Conservation (phyloP, 2,113 vertebrate species). For the Scatophagus argus region DNA sequence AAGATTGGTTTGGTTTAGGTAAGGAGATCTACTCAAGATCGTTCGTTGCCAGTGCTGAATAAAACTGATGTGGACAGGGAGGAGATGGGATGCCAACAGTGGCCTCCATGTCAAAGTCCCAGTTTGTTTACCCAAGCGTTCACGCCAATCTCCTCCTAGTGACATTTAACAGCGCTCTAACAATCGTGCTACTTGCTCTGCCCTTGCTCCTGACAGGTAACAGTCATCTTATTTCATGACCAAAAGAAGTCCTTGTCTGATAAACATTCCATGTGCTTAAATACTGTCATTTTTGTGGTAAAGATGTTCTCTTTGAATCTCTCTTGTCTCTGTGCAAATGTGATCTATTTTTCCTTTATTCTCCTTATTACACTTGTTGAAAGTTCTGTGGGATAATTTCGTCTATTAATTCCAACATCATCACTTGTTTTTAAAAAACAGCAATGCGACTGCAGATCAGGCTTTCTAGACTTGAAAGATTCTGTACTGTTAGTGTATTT, state of each 20-base stretch:
- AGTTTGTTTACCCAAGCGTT: constrained; percentile 1
- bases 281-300: neutral
- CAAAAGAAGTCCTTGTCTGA: neutral
- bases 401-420: constrained; percentile 2
- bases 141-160: neutral
- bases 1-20: too few relatives aligned
- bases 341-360: neutral
- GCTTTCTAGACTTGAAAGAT: constrained; percentile 21
- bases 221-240: neutral
- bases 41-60: too few relatives aligned
- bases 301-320: neutral
- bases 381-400: neutral
- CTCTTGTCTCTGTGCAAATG: neutral
- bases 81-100: neutral
- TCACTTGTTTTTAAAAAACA: constrained; percentile 26
- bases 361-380: neutral
- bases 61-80: neutral
- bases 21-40: too few relatives aligned
- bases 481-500: constrained; percentile 44
- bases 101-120: neutral
- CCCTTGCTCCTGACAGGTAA: neutral
- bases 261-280: neutral
- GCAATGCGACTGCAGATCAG: constrained; percentile 18
- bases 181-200: neutral
- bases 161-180: neutral